Evolutionary conservation across 2,888 invertebrate genomes (phyloP).

Genomic region (Nomada ferruginata): DNA sequence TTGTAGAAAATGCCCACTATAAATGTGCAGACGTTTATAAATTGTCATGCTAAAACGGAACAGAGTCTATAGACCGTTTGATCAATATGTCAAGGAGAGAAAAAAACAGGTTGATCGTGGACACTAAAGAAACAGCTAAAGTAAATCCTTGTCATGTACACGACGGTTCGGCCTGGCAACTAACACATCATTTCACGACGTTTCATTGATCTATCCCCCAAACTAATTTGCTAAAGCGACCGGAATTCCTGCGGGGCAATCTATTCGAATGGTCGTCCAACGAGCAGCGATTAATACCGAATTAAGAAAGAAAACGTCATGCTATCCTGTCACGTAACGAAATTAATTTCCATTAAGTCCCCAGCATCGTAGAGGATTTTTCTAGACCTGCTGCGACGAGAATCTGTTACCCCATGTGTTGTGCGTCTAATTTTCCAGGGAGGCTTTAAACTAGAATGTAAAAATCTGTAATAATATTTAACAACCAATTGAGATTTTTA

Average conservation of each 20-base stretch:
- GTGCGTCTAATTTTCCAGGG: too few relatives aligned
- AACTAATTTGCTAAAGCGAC: conserved; percentile 64
- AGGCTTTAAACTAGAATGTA: background rate
- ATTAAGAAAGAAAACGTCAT: conserved; percentile 55
- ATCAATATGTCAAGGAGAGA: conserved; percentile 16
- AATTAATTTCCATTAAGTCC: conserved; percentile 40
- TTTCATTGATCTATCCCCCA: conserved; percentile 69
- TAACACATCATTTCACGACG: conserved; percentile 38
- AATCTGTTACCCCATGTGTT: background rate
- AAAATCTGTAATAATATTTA: background rate
- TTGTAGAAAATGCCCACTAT: too few relatives aligned
- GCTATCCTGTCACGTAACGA: conserved; percentile 42
- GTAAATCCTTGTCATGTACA: conserved; percentile 15
- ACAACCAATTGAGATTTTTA: too few relatives aligned
- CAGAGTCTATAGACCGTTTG: background rate
- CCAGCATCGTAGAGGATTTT: background rate
- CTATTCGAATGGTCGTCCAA: conserved; percentile 61
- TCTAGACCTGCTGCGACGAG: background rate
- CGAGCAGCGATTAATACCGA: conserved; percentile 50
- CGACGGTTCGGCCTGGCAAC: background rate
- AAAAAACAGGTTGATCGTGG: conserved; percentile 5
- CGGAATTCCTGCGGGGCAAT: conserved; percentile 68
- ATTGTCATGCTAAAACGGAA: background rate
- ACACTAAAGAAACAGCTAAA: conserved; percentile 1
- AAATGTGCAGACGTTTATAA: background rate